Base-by-base conservation (phyloP, 2,888 invertebrate genomes). In the Dascillus cervinus region DNA sequence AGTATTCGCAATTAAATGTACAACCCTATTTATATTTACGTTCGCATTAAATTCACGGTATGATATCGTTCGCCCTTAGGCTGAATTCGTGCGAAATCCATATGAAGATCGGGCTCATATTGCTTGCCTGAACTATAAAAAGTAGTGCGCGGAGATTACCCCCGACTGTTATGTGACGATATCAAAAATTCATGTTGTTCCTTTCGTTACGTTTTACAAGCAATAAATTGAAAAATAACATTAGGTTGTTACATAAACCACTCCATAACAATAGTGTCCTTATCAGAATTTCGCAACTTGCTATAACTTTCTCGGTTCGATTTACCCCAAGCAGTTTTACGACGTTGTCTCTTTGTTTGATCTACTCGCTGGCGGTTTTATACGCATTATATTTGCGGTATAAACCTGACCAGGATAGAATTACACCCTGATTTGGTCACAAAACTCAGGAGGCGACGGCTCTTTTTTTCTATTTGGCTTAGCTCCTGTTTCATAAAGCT, bases 211-310 rank as follows among this genome's bases (percentile, higher is more conserved):
- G 35, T 38, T 46, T 44, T 46, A 47, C 44, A 41, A 43, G 44
- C 44, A 29, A 48, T 52, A 53, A 52, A 53, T 53, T 51, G 53
- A 53, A 53, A 53, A 53, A 53, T 52, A 53, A 53, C 52, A 52
- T 36, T 33, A 32, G 39, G 43, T 41, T 37, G 43, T 43, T 50
- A 46, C 48, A 45, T 48, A 50, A 50, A 50, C 47, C 43, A 34
- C 32, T 34, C 42, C 45, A 46, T 51, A 52, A 51, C 47, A 50
- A 51, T 44, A 45, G 41, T 40, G 34, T 41, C 43, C 53, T 53
- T 53, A 53, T 53, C 53, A 45, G 41, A 20, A 19, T 33, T 37
- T 28, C 37, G 42, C 52, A 49, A 51, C 39, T 44, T 43, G 46
- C 43, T 34, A 43, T 43, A 47, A 43, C 41, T 37, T 38, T 26